These are phyloP conservation scores for Miltochrista miniata DNA, from an alignment of 2,888 invertebrate genomes.

Conservation along the genomic window DNA sequence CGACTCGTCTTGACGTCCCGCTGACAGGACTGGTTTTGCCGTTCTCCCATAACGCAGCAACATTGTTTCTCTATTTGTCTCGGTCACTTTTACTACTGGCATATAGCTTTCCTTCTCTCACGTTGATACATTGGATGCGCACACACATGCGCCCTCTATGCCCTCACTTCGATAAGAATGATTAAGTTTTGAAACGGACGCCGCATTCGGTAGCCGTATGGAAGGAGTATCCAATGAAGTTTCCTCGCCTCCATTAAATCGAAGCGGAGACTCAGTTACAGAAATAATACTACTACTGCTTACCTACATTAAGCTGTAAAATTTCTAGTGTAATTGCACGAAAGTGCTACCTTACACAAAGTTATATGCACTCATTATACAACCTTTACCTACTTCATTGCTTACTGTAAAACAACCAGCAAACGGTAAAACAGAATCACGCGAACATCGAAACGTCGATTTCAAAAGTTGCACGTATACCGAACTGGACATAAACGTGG, in stretches of 20 bases:
- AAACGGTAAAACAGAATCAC: constrained; percentile 53
- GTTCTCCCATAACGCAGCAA: constrained; percentile 69
- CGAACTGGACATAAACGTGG: constrained; percentile 60
- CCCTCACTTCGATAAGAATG: constrained; percentile 72
- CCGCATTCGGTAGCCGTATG: constrained; percentile 71
- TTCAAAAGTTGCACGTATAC: constrained; percentile 54
- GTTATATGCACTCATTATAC: constrained; percentile 43
- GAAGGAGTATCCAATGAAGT: constrained; percentile 53
- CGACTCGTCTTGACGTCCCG: constrained; percentile 81
- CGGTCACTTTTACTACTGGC: constrained; percentile 45
- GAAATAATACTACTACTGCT: background rate
- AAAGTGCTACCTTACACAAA: constrained; percentile 28
- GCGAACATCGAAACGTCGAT: constrained; percentile 56
- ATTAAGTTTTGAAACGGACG: constrained; percentile 75
- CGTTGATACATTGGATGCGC: constrained; percentile 72
- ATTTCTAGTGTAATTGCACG: constrained; percentile 18
- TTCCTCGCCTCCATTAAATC: constrained; percentile 10
- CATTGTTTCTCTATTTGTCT: constrained; percentile 65
- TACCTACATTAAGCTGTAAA: background rate
- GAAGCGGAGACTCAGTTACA: background rate
- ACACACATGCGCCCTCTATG: constrained; percentile 77
- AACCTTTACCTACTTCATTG: constrained; percentile 47
- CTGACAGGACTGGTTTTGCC: constrained; percentile 83
- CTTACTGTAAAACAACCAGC: constrained; percentile 51
- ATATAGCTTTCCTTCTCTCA: constrained; percentile 47